Evolutionary conservation across 1,140 invertebrate genomes (phyloP).

Genomic region (Drosophila jambulina): DNA sequence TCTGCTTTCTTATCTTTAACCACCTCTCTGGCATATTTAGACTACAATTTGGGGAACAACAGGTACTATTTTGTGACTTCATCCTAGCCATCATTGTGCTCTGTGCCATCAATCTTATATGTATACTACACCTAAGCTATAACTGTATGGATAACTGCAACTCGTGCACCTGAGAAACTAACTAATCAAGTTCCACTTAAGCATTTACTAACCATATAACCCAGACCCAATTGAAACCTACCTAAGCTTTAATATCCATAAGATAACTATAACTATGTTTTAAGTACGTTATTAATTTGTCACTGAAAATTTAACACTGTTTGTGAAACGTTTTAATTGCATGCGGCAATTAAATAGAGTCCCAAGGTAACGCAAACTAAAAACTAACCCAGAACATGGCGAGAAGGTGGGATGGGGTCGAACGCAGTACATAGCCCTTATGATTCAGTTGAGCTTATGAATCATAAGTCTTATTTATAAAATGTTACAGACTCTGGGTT

Average conservation of each 20-base stretch:
- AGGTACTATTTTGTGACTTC: constrained; percentile 90
- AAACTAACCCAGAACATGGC: constrained; percentile 30
- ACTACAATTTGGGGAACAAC: constrained; percentile 88
- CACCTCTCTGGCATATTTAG: constrained; percentile 79
- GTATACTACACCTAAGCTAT: constrained; percentile 87
- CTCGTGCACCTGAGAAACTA: constrained; percentile 59
- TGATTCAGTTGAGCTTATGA: constrained; percentile 8
- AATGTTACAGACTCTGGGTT: neutral
- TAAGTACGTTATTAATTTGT: constrained; percentile 60
- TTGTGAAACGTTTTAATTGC: constrained; percentile 83
- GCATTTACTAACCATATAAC: constrained; percentile 29
- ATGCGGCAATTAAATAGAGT: constrained; percentile 85
- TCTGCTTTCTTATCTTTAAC: constrained; percentile 57
- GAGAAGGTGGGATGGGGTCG: constrained; percentile 17
- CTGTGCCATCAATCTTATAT: constrained; percentile 88
- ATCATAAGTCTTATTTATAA: neutral
- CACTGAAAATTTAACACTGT: constrained; percentile 80
- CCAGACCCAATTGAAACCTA: constrained; percentile 14
- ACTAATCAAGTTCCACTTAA: constrained; percentile 7
- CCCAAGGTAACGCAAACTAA: constrained; percentile 71
- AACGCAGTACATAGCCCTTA: neutral
- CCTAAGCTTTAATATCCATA: constrained; percentile 42
- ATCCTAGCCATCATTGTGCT: constrained; percentile 88
- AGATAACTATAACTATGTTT: constrained; percentile 20
- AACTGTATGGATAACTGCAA: constrained; percentile 77